Conservation (phyloP, 2,797 vertebrate species). For the Karalla daura region DNA sequence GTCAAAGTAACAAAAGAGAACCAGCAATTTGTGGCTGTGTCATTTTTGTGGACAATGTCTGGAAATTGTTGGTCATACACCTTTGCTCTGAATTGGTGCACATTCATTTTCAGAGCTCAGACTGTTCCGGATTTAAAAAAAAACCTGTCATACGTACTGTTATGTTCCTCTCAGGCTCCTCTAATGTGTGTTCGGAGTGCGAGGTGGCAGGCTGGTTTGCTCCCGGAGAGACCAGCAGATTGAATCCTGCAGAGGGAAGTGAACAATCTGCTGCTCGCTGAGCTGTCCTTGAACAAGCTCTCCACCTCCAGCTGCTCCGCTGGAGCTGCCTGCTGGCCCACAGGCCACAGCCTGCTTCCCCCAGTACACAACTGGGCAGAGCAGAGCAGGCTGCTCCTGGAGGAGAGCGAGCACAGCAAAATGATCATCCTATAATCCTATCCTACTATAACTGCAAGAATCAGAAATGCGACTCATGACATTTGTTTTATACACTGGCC, state of each 20-base stretch:
- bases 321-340: conserved; percentile 11
- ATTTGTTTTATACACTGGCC: no score
- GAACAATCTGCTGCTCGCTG: not conserved
- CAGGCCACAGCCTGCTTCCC: conserved; percentile 11
- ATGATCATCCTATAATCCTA: no score
- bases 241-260: conserved; percentile 3
- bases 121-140: conserved; percentile 5
- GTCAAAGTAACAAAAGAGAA: conserved; percentile 23
- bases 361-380: conserved; percentile 1
- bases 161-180: conserved; percentile 8
- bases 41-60: conserved; percentile 7
- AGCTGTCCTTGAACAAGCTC: conserved; percentile 48
- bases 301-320: conserved; percentile 12
- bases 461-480: no score
- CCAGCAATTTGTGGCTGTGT: conserved; percentile 2
- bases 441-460: no score
- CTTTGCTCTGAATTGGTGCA: not conserved
- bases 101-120: conserved; percentile 10
- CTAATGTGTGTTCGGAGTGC: conserved; percentile 11
- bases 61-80: conserved; percentile 12
- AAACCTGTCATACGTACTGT: not conserved
- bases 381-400: not conserved
- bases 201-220: conserved; percentile 6
- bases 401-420: not conserved
- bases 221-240: conserved; percentile 2